phyloP scores from a whole-genome alignment of 2,113 vertebrate genomes.

The Montifringilla adamsi region DNA sequence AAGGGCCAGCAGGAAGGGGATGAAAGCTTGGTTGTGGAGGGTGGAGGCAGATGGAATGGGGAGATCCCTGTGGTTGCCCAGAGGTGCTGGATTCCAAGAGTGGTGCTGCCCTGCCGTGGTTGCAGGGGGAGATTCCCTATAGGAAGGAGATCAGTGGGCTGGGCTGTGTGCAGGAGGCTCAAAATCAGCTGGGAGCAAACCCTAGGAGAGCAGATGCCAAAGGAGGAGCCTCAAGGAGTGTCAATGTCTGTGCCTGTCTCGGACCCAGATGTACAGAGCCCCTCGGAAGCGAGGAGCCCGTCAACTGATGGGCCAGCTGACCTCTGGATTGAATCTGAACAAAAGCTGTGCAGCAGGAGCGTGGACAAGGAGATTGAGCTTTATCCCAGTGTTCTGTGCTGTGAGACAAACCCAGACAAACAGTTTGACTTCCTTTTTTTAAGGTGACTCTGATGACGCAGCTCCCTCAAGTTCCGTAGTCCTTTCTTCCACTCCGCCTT shows the following conservation, averaged over 20 bases:
- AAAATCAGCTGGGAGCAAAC: background rate
- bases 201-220: background rate
- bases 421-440: background rate
- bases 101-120: background rate
- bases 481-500: slow-evolving; percentile 90
- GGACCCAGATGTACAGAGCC: background rate
- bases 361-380: background rate
- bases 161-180: background rate
- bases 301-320: background rate
- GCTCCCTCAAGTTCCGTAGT: slow-evolving; percentile 81
- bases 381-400: background rate
- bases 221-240: background rate
- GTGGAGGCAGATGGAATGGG: background rate
- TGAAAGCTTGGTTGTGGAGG: background rate
- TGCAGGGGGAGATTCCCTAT: background rate
- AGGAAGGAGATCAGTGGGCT: background rate
- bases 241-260: background rate
- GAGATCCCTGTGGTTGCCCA: background rate
- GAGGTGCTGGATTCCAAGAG: background rate
- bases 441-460: slow-evolving; percentile 96
- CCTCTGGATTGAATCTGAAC: background rate
- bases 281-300: background rate
- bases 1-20: background rate
- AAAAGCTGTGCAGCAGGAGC: background rate
- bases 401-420: background rate